Evolutionary conservation across 2,888 invertebrate genomes (phyloP).

Genomic region (Lepidochitona cinerea): DNA sequence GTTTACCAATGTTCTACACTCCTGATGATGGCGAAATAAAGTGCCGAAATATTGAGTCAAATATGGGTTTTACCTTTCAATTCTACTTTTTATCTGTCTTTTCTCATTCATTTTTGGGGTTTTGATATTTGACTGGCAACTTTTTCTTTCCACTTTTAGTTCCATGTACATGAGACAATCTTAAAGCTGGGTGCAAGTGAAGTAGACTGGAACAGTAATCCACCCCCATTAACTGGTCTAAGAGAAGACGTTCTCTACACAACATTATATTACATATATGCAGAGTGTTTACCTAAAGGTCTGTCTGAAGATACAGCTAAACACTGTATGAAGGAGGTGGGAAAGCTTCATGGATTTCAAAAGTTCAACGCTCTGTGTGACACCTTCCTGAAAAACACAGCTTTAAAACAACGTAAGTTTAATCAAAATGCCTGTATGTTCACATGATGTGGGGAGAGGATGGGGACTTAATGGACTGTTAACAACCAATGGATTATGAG

Average conservation of each 20-base stretch:
- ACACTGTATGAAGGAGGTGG: constrained; percentile 73
- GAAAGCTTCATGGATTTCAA: constrained; percentile 73
- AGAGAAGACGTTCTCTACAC: constrained; percentile 77
- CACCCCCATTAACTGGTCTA: constrained; percentile 74
- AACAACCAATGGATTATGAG: too few relatives aligned
- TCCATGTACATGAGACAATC: constrained; percentile 75
- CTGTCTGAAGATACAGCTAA: constrained; percentile 76
- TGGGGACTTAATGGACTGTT: too few relatives aligned
- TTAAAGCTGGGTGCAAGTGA: constrained; percentile 75
- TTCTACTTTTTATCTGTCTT: too few relatives aligned
- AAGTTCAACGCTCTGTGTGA: constrained; percentile 76
- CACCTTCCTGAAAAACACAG: constrained; percentile 77
- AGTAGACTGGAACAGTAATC: constrained; percentile 73
- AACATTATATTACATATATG: constrained; percentile 78
- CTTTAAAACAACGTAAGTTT: constrained; percentile 77
- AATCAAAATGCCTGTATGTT: not conserved
- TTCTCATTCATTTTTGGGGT: too few relatives aligned
- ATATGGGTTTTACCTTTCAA: too few relatives aligned
- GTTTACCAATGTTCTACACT: too few relatives aligned
- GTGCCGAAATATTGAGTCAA: too few relatives aligned
- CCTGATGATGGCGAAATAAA: too few relatives aligned
- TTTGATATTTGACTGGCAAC: too few relatives aligned
- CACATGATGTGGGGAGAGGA: too few relatives aligned
- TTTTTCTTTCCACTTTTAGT: too few relatives aligned
- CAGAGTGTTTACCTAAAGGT: constrained; percentile 77